Base-by-base conservation (phyloP, 30 jellyfish, hydroid and myxozoan genomes). In the Morbakka virulenta region DNA sequence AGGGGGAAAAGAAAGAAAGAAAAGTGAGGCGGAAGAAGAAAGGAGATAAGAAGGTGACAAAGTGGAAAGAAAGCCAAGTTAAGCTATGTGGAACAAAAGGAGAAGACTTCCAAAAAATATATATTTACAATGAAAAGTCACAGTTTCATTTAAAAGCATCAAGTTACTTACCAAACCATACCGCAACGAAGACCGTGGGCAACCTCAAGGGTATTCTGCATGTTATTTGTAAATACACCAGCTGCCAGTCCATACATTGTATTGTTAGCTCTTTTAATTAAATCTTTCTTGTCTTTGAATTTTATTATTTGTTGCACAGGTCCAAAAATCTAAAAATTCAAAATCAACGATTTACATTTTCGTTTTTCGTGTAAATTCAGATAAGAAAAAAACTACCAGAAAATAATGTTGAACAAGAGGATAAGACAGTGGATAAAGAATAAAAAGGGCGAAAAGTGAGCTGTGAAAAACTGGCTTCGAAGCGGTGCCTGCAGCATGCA, bases 231-330 rank as follows among this genome's bases (percentile, higher is more conserved):
- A 28, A 64, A 70, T 4, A 92, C 95, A 2, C 95, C 95, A 28
- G 96, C 98, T 11, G 97, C 98, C 78, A 92, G 76, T 25, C 98
- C 98, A 81, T 85, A 92, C 67, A 76, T 27, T 2, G 98, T 92
- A n/a, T 74, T 67, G 85, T 92, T 92, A 6, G 94, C 95, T 26
- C 98, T 69, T 30, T 85, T 95, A 63, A 92, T 80, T 0, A 85
- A 85, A 36, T 92, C 98, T 32, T 92, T 90, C 41, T 65, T 70
- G 29, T 78, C 62, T 25, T 86, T 85, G 82, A 92, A 92, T 36
- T 81, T 85, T 72, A 92, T 9, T 32, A 92, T 92, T 62, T 85
- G 96, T 88, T 87, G 95, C 34, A 92, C 98, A 4, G 98, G 98
- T 25, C 98, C 98, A 71, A 92, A 92, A 35, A 92, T 92, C 98